These are phyloP conservation scores for Antechinus flavipes DNA, from an alignment of 2,113 vertebrate genomes.

Conservation along the genomic window DNA sequence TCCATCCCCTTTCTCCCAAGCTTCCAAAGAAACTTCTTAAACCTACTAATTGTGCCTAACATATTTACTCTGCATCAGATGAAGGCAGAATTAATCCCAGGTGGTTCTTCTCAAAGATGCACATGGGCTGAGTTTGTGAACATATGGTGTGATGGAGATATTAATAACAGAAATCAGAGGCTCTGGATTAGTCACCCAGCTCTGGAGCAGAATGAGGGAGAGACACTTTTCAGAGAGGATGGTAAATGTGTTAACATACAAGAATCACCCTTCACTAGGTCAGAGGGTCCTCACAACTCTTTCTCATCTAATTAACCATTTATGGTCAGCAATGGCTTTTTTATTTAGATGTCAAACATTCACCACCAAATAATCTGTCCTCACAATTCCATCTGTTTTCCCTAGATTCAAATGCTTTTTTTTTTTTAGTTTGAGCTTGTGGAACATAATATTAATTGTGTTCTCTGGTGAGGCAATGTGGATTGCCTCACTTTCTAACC, in stretches of 20 bases:
- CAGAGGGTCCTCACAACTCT: constrained; percentile 21
- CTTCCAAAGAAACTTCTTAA: background rate
- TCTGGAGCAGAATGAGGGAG: constrained; percentile 60
- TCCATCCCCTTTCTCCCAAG: background rate
- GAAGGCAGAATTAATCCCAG: constrained; percentile 77
- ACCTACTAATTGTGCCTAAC: constrained; percentile 35
- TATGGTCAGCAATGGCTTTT: background rate
- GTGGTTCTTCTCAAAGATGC: constrained; percentile 79
- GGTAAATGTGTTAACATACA: background rate
- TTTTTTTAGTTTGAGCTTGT: background rate
- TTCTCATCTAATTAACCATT: constrained; percentile 40
- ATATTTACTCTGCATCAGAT: constrained; percentile 68
- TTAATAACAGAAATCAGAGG: constrained; percentile 62
- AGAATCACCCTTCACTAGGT: constrained; percentile 67
- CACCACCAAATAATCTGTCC: constrained; percentile 47
- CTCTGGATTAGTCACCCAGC: constrained; percentile 65
- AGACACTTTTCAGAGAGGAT: constrained; percentile 56
- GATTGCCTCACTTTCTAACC: background rate
- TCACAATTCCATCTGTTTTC: background rate
- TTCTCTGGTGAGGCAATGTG: background rate
- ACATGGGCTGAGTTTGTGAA: constrained; percentile 65
- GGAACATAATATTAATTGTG: accelerated
- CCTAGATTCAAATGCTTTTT: background rate
- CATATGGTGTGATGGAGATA: constrained; percentile 61
- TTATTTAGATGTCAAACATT: background rate